Evolutionary conservation across 2,797 vertebrate species (phyloP).

Genomic region (Lepus oiostolus): DNA sequence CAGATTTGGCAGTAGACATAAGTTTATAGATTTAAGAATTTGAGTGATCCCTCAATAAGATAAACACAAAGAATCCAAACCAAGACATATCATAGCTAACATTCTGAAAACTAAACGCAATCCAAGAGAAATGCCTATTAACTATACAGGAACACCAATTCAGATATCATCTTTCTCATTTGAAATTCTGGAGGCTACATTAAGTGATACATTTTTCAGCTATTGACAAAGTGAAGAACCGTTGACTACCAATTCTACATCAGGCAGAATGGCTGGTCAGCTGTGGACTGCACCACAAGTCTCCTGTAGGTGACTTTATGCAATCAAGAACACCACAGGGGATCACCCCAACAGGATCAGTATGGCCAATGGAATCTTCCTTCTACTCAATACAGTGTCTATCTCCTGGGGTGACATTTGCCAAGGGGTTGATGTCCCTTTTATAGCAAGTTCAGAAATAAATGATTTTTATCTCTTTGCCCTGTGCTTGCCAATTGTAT

Average conservation of each 20-base stretch:
- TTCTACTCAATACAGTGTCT: not conserved
- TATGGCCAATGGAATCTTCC: not conserved
- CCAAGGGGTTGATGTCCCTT: too few species aligned
- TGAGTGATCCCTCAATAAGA: not conserved
- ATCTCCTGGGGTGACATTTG: not conserved
- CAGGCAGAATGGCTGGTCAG: not conserved
- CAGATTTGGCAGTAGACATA: not conserved
- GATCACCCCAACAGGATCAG: not conserved
- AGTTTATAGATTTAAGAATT: not conserved
- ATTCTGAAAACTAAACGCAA: not conserved
- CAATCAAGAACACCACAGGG: not conserved
- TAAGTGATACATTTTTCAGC: not conserved
- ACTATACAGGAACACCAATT: not conserved
- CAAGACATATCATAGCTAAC: not conserved
- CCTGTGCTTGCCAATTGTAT: not conserved
- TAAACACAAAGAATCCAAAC: not conserved
- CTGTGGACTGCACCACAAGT: not conserved
- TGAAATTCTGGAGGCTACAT: not conserved
- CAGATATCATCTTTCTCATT: not conserved
- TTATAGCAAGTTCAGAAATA: not conserved
- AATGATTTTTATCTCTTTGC: not conserved
- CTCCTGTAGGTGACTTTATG: not conserved
- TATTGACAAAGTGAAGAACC: not conserved
- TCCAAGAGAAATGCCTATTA: not conserved
- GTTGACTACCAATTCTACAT: not conserved